A percentile compares a stretch with the other conserved stretches of the same genome.
These are phyloP conservation scores for Tenualosa ilisha DNA, from an alignment of 2,797 vertebrate genomes.

Conservation along the genomic window DNA sequence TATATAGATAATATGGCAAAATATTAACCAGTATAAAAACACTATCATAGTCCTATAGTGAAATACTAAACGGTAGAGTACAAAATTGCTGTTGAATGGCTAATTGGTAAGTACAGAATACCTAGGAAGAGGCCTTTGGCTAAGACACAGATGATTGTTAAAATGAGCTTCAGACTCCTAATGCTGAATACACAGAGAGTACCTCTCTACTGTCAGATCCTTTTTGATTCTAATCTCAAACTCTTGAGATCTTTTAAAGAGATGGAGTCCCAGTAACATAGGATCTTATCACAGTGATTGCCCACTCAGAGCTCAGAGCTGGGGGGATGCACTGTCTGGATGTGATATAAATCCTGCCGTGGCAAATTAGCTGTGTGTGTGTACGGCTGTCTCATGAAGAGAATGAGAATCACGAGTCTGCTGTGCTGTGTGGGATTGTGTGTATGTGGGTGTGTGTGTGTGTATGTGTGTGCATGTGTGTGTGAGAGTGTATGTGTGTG, in stretches of 20 bases:
- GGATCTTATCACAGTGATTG: neutral
- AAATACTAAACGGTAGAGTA: no score
- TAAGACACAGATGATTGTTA: no score
- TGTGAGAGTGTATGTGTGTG: neutral
- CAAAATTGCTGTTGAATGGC: no score
- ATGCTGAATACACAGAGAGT: no score
- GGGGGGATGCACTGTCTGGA: neutral
- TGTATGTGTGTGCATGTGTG: no score
- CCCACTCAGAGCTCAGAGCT: neutral
- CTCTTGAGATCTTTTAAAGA: neutral
- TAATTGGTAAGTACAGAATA: no score
- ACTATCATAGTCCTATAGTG: no score
- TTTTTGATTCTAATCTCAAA: neutral
- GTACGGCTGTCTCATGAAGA: neutral
- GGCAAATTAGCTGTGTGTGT: neutral
- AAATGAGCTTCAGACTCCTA: neutral
- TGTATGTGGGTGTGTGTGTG: no score
- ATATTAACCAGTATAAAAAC: no score
- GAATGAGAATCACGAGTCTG: neutral
- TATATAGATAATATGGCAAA: no score
- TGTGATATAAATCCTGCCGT: slow-evolving; percentile 6
- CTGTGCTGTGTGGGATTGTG: neutral
- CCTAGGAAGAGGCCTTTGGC: no score
- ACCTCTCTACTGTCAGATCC: neutral
- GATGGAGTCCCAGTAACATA: neutral